Base-by-base conservation (phyloP, 2,797 vertebrate species). In the Crenichthys baileyi region DNA sequence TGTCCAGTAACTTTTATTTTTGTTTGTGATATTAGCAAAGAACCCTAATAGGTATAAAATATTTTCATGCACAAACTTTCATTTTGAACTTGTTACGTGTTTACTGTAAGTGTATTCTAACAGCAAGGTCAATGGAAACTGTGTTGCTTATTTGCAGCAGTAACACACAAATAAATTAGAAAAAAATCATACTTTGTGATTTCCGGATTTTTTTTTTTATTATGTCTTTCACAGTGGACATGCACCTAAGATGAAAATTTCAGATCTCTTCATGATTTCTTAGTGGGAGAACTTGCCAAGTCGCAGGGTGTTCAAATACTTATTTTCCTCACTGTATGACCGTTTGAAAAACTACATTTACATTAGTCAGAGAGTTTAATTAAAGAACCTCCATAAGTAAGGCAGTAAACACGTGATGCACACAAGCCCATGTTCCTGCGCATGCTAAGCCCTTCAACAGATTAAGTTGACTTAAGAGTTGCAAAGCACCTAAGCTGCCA, bases 391-490 rank as follows among this genome's bases (percentile, higher is more conserved):
- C 51, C 44, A 50, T 75, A 77, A 26, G 53, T 81, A 22, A 11
- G 15, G 39, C 71, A 82, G 60, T 77, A 74, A 87, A 79, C 77
- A 90, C 83, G 79, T 83, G 77, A 29, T 85, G 70, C 71, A 82
- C 79, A 90, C 81, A 85, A 80, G 78, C 85, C 85, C 79, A 79
- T 87, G 88, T 74, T 78, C 83, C 65, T 24, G 67, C 86, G 72
- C 63, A 79, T 75, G 82, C 83, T 77, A 89, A 93, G 83, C 88
- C 74, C 65, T 78, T 87, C 92, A 92, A 93, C 84, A 85, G 94
- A 94, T 95, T 94, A 95, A 74, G 79, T 87, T 87, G 90, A 90
- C 87, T 94, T 94, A 94, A 92, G 90, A 77, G 73, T 76, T 44
- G 74, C 73, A 86, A 89, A 85, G 91, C 75, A 72, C 80, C 76